Evolutionary conservation across 2,113 vertebrate genomes (phyloP).

Genomic region (Bagarius yarrelli): DNA sequence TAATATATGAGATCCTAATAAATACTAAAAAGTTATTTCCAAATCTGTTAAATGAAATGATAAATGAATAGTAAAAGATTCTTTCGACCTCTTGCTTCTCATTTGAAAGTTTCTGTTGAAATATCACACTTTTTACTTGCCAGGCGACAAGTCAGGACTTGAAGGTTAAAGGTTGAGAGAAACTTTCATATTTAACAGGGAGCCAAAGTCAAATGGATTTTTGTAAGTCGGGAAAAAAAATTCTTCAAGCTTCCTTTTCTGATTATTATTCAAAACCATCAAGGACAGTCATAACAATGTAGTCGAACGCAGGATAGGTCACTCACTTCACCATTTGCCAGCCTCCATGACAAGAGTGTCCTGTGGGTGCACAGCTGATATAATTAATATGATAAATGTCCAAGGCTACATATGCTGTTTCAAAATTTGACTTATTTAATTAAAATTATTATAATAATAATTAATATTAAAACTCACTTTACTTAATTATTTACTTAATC

Average conservation of each 20-base stretch:
- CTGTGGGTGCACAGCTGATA: constrained; percentile 24
- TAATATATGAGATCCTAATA: background rate
- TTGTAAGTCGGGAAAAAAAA: constrained; percentile 18
- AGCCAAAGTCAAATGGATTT: constrained; percentile 15
- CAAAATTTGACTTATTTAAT: background rate
- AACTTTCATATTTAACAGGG: constrained; percentile 16
- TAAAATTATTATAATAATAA: background rate
- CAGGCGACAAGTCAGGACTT: constrained; percentile 8
- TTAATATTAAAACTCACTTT: background rate
- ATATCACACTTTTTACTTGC: background rate
- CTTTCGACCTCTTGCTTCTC: no score
- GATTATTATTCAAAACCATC: constrained; percentile 23
- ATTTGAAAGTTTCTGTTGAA: background rate
- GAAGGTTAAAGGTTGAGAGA: constrained; percentile 22
- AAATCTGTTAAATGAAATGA: background rate
- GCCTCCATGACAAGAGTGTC: constrained; percentile 17
- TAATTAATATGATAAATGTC: constrained; percentile 24
- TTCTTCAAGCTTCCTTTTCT: background rate
- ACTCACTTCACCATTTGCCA: background rate
- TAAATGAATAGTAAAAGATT: background rate
- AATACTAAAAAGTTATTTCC: background rate
- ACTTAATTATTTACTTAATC: background rate
- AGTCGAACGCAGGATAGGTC: constrained; percentile 16
- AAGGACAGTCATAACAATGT: constrained; percentile 29
- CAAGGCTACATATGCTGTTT: background rate